Percentiles rank a stretch among this genome's conserved stretches.
Conservation (phyloP, 2,113 vertebrate species). For the Scomber scombrus region DNA sequence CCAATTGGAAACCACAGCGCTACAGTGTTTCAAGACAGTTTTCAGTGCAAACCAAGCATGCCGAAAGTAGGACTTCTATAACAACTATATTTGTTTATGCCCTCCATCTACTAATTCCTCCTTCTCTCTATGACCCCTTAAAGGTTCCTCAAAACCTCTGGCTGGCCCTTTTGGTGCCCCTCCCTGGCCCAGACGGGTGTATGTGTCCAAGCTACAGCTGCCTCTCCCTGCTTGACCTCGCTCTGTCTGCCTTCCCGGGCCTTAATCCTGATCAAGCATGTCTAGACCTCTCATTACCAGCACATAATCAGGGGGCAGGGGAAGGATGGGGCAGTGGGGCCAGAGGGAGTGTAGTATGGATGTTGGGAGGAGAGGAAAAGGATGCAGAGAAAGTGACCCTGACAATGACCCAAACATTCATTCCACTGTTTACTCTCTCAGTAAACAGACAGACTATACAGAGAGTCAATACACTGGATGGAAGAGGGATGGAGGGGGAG, state of each 20-base stretch:
- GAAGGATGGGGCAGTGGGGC: constrained; percentile 47
- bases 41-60: neutral
- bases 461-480: constrained; percentile 49
- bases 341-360: constrained; percentile 29
- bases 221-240: constrained; percentile 73
- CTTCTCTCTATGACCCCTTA: constrained; percentile 31
- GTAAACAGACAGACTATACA: constrained; percentile 53
- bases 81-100: constrained; percentile 15
- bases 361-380: constrained; percentile 41
- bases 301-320: constrained; percentile 71
- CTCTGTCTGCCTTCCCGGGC: constrained; percentile 65
- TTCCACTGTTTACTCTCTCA: constrained; percentile 66
- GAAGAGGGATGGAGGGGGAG: constrained; percentile 47
- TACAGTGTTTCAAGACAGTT: neutral
- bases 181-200: constrained; percentile 49
- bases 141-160: constrained; percentile 60
- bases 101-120: constrained; percentile 29
- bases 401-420: constrained; percentile 68
- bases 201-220: constrained; percentile 63
- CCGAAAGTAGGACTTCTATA: constrained; percentile 27
- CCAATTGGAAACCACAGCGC: neutral
- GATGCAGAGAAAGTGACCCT: constrained; percentile 70
- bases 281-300: constrained; percentile 85
- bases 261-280: constrained; percentile 84
- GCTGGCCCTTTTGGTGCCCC: constrained; percentile 40